phyloP scores from a whole-genome alignment of 2,888 invertebrate genomes.

The Orchesellides sinensis region DNA sequence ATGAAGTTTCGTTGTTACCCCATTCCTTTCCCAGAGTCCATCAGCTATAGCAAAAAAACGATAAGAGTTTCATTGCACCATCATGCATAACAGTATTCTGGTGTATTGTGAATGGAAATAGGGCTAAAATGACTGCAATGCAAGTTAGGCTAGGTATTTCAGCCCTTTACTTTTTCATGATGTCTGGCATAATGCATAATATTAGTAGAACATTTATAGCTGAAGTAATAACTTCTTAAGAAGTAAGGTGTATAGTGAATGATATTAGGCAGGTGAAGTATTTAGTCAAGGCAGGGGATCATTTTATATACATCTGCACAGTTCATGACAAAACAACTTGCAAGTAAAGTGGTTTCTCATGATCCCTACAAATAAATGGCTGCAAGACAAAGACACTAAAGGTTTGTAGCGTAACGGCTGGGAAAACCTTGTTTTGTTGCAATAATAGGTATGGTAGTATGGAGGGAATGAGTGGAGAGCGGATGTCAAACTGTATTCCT shows the following conservation, averaged over 20 bases:
- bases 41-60: too few species aligned
- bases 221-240: not conserved
- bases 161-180: too few species aligned
- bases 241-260: not conserved
- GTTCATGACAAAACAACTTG: too few species aligned
- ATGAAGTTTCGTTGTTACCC: not conserved
- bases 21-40: not conserved
- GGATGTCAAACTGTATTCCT: slow-evolving; percentile 39
- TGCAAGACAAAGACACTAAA: not conserved
- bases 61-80: too few species aligned
- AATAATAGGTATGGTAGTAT: not conserved
- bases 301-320: too few species aligned
- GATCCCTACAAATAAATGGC: too few species aligned
- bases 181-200: not conserved
- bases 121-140: not conserved
- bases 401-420: slow-evolving; percentile 24
- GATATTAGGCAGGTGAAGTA: not conserved
- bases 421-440: slow-evolving; percentile 44
- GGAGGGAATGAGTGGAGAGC: slow-evolving; percentile 17
- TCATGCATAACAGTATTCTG: slow-evolving; percentile 11
- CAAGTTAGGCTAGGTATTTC: not conserved
- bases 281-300: too few species aligned
- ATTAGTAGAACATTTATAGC: not conserved
- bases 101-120: not conserved
- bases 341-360: too few species aligned